These are phyloP conservation scores for Tenebrosternarchus preto DNA, from an alignment of 2,113 vertebrate species.

Conservation along the genomic window DNA sequence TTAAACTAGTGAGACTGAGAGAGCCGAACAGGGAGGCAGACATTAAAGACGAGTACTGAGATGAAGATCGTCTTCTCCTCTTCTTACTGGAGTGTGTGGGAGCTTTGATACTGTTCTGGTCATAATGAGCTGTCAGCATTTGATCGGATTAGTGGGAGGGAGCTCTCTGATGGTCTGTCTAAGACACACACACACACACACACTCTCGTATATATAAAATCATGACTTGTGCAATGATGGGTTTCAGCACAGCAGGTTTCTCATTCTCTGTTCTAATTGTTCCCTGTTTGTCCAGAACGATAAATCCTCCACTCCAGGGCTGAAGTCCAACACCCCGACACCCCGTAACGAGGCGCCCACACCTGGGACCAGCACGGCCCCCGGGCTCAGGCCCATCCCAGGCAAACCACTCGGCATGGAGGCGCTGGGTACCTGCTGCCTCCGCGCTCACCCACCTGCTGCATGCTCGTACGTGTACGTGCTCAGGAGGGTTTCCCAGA, in stretches of 20 bases:
- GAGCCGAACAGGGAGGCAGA: constrained; percentile 46
- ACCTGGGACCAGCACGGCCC: constrained; percentile 93
- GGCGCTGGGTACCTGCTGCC: constrained; percentile 78
- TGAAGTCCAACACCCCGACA: constrained; percentile 95
- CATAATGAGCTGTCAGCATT: constrained; percentile 70
- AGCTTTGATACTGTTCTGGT: constrained; percentile 55
- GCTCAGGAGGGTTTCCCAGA: too few relatives aligned
- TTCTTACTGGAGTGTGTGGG: constrained; percentile 52
- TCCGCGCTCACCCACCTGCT: too few relatives aligned
- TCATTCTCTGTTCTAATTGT: constrained; percentile 12
- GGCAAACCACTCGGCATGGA: constrained; percentile 90
- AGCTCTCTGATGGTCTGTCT: constrained; percentile 56
- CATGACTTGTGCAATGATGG: too few relatives aligned
- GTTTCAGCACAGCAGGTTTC: constrained; percentile 26
- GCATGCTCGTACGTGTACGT: too few relatives aligned
- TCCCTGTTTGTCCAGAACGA: constrained; percentile 81
- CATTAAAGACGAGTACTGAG: constrained; percentile 58
- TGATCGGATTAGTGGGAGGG: constrained; percentile 70
- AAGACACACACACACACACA: not conserved
- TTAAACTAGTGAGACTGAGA: constrained; percentile 33
- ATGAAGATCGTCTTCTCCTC: constrained; percentile 39
- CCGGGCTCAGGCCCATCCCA: constrained; percentile 87
- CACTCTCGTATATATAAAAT: not conserved
- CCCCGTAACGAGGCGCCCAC: constrained; percentile 90
- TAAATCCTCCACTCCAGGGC: constrained; percentile 93